Evolutionary conservation across 2,113 vertebrate species (phyloP).

Genomic region (Oryctolagus cuniculus): mOryCun1.1 NC_091434.1:77902001-77902500

Average conservation of each 20-base stretch:
- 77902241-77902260: not conserved
- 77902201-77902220: not conserved
- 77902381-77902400: too few relatives aligned
- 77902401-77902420: too few relatives aligned
- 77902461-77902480: too few relatives aligned
- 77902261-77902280: not conserved
- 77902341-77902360: too few relatives aligned
- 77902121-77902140: slow-evolving; percentile 19
- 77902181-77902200: slow-evolving; percentile 8
- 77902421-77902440: too few relatives aligned
- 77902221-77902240: not conserved
- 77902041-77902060: slow-evolving; percentile 79
- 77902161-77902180: slow-evolving; percentile 37
- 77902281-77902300: too few relatives aligned
- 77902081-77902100: slow-evolving; percentile 75
- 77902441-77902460: too few relatives aligned
- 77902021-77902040: slow-evolving; percentile 78
- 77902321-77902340: too few relatives aligned
- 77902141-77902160: slow-evolving; percentile 56
- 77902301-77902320: too few relatives aligned
- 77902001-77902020: slow-evolving; percentile 75
- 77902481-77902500: too few relatives aligned
- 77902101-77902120: slow-evolving; percentile 66
- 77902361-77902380: too few relatives aligned
- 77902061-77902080: slow-evolving; percentile 68